Evolutionary conservation across 35 echinoderm and acorn worm species (phyloP).

Genomic region (Lytechinus pictus): DNA sequence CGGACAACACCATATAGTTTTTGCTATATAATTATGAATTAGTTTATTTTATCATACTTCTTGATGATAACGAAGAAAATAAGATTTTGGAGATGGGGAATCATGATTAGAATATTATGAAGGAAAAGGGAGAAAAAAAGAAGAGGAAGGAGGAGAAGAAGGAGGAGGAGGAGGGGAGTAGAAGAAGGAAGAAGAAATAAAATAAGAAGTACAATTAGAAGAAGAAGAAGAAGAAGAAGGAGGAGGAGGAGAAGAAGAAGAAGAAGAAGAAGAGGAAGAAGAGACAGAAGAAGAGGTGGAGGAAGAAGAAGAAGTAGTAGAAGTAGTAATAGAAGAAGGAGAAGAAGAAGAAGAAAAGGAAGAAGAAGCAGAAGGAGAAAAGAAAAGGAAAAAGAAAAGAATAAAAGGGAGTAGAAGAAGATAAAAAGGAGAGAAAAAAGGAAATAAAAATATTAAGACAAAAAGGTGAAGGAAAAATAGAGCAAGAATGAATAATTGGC

Average conservation of each 20-base stretch:
- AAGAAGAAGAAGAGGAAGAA: not conserved
- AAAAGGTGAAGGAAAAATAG: not conserved
- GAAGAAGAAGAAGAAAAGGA: not conserved
- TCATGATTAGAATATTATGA: too few species aligned
- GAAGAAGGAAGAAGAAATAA: not conserved
- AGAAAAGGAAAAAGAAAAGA: not conserved
- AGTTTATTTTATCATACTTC: too few species aligned
- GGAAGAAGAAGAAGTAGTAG: not conserved
- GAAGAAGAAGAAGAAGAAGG: not conserved
- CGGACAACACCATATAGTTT: too few species aligned
- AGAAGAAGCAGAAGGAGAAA: not conserved
- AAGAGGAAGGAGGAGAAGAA: too few species aligned
- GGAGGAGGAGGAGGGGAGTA: not conserved
- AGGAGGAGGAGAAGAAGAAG: not conserved
- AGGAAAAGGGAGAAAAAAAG: too few species aligned
- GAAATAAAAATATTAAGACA: not conserved
- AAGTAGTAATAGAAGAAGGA: not conserved
- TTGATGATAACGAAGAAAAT: too few species aligned
- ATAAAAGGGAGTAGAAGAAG: not conserved
- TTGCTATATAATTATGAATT: too few species aligned
- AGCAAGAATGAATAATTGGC: not conserved
- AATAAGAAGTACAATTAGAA: too few species aligned
- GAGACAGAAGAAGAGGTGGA: not conserved
- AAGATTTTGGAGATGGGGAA: too few species aligned
- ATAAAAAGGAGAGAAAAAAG: not conserved